These are phyloP conservation scores for Tuta absoluta DNA, from an alignment of 2,888 invertebrate genomes.

Conservation along the genomic window DNA sequence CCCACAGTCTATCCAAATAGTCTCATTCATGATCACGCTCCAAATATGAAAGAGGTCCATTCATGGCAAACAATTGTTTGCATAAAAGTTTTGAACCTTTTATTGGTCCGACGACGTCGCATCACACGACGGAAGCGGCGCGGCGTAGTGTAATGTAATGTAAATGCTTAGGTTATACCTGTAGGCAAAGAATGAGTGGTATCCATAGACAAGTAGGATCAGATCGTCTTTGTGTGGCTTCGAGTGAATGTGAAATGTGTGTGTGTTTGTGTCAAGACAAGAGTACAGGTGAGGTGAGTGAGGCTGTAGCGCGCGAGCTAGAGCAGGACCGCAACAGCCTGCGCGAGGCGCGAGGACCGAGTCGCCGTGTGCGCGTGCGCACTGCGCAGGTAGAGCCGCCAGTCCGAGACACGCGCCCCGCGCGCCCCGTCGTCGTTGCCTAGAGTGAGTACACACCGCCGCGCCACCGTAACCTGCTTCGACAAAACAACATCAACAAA, in stretches of 20 bases:
- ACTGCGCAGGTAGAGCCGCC: constrained; percentile 59
- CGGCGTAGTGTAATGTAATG: too few species aligned
- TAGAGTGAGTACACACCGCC: constrained; percentile 29
- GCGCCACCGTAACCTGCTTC: constrained; percentile 51
- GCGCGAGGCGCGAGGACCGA: constrained; percentile 28
- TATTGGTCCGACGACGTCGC: constrained; percentile 15
- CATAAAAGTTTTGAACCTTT: constrained; percentile 24
- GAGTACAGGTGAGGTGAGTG: constrained; percentile 44
- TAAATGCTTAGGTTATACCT: constrained; percentile 17
- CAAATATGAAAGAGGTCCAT: constrained; percentile 22
- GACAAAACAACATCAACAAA: constrained; percentile 50
- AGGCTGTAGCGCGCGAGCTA: constrained; percentile 30
- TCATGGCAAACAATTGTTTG: constrained; percentile 24
- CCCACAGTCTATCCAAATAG: neutral
- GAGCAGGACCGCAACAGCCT: neutral
- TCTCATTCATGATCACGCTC: constrained; percentile 13
- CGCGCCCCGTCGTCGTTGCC: constrained; percentile 57
- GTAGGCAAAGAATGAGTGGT: constrained; percentile 31
- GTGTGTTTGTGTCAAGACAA: constrained; percentile 28
- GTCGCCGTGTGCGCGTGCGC: constrained; percentile 33
- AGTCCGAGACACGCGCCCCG: constrained; percentile 65
- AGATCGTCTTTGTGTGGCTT: constrained; percentile 29
- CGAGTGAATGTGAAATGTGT: constrained; percentile 27
- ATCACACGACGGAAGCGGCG: constrained; percentile 26
- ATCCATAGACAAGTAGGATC: constrained; percentile 22